Base-by-base conservation (phyloP, 2,888 invertebrate species). In the Synanthedon andrenaeformis region DNA sequence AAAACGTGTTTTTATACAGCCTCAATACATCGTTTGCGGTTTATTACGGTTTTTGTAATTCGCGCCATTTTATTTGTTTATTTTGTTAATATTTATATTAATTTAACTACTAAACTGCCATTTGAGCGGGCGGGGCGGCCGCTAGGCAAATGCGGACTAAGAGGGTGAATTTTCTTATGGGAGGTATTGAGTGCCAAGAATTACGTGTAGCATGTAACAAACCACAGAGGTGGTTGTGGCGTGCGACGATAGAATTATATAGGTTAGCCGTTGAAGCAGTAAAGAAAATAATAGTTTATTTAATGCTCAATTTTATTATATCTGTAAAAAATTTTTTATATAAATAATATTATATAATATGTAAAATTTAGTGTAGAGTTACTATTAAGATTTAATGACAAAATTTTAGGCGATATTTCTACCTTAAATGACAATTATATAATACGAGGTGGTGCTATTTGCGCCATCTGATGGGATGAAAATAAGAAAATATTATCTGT, bases 151-250 rank as follows among this genome's bases (percentile, higher is more conserved):
- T 74, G 72, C 72, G 64, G 64, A 83, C 82, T 81, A 72, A 60
- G 65, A 57, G 67, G 62, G 69, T 63, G 74, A 68, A 72, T 73
- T 74, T 79, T 77, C 74, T 78, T 73, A 76, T 74, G 79, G 78
- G 79, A 13, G 72, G 69, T 71, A 70, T 78, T 64, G 75, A 79
- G 78, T 80, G 75, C 74, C 72, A 74, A 75, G 75, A 67, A 69
- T 72, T 71, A 72, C 74, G 67, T 72, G 53, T 59, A 57, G 50
- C 49, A 48, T 17, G 45, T 49, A 28, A 23, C 23, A 23, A 23
- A 45, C 13, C 35, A 35, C 35, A 35, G 3, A 35, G 35, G 23
- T 17, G 28, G n/a, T 45, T 8, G 54, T 53, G 42, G 54, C 53
- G 54, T 52, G 53, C 55, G 41, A 41, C 52, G 51, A 55, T 53